A percentile compares a stretch with the other conserved stretches of the same genome.
These are phyloP conservation scores for Vulpes vulpes DNA, from an alignment of 2,113 vertebrate species.

Conservation along the genomic window DNA sequence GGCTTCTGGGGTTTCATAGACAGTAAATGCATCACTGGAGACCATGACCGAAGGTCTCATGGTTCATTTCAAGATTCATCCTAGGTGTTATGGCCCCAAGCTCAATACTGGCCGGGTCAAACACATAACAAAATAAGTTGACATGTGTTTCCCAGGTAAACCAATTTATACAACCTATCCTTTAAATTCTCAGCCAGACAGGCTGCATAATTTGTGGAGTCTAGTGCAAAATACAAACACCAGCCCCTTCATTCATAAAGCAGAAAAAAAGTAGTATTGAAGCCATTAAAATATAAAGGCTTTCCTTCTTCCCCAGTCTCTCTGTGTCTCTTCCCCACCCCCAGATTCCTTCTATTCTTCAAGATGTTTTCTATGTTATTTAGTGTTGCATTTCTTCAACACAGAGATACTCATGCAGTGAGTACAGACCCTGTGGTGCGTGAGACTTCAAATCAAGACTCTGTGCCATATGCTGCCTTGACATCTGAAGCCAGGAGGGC, in stretches of 20 bases:
- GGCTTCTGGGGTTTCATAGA: conserved; percentile 12
- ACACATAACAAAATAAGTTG: background rate
- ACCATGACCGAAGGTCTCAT: background rate
- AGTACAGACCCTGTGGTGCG: background rate
- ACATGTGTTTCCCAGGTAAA: background rate
- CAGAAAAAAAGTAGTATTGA: background rate
- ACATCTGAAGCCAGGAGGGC: background rate
- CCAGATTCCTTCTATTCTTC: background rate
- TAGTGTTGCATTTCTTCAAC: background rate
- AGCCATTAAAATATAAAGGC: background rate
- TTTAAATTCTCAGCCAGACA: background rate
- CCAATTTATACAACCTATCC: background rate
- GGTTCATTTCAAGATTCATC: background rate
- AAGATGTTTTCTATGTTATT: background rate
- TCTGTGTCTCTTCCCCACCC: background rate
- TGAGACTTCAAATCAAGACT: background rate
- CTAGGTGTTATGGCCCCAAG: background rate
- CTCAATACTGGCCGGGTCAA: background rate
- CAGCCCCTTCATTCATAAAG: background rate
- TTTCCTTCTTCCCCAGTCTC: background rate
- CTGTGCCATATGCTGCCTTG: background rate
- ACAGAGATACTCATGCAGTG: background rate
- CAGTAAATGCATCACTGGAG: background rate
- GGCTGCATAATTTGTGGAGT: background rate
- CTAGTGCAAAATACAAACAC: background rate